phyloP scores from a whole-genome alignment of 1,140 invertebrate genomes.

The Rhizoglyphus robini region DNA sequence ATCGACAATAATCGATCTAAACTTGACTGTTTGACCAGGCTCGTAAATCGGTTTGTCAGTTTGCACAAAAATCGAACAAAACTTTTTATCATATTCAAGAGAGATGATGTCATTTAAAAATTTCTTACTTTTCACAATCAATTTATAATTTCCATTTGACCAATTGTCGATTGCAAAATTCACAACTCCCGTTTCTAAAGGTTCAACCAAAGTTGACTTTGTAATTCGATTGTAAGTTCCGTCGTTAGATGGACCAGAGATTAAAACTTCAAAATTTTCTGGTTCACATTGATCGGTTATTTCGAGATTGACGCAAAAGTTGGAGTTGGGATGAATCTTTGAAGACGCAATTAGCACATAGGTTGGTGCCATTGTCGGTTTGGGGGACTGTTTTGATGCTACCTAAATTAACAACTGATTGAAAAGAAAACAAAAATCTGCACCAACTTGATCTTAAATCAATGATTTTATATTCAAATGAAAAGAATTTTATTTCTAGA shows the following conservation, averaged over 20 bases:
- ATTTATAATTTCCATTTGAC: conserved; percentile 56
- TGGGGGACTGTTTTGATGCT: too few species aligned
- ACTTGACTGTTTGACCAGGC: conserved; percentile 61
- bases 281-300: conserved; percentile 43
- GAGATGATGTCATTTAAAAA: conserved; percentile 56
- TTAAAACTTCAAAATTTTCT: conserved; percentile 50
- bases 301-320: conserved; percentile 64
- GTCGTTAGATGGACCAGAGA: conserved; percentile 49
- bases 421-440: too few species aligned
- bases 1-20: conserved; percentile 63
- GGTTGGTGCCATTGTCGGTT: too few species aligned
- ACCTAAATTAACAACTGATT: too few species aligned
- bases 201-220: conserved; percentile 22
- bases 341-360: conserved; percentile 65
- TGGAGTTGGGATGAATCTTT: conserved; percentile 61
- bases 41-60: conserved; percentile 89
- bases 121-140: conserved; percentile 49
- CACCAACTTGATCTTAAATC: too few species aligned
- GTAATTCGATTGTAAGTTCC: conserved; percentile 33
- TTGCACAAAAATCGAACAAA: conserved; percentile 77
- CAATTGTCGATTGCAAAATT: conserved; percentile 49
- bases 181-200: conserved; percentile 25
- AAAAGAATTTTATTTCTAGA: too few species aligned
- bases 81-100: conserved; percentile 65
- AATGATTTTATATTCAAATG: too few species aligned